phyloP scores from a whole-genome alignment of 2,113 vertebrate genomes.

The Paramisgurnus dabryanus region DNA sequence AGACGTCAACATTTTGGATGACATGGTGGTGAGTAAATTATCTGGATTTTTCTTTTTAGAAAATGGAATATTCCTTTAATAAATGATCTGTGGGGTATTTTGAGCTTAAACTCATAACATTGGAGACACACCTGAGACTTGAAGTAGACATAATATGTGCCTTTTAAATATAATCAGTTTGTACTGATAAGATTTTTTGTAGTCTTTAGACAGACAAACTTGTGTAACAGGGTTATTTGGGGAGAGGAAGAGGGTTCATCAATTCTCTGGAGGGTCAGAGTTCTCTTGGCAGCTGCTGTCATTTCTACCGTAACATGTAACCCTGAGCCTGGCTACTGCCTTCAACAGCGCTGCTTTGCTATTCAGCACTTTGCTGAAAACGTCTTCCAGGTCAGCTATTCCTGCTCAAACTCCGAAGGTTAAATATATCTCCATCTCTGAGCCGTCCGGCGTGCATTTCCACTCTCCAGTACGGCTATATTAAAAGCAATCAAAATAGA shows the following conservation, averaged over 20 bases:
- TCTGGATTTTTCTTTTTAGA: too few relatives aligned
- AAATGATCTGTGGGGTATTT: too few relatives aligned
- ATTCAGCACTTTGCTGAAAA: conserved; percentile 61
- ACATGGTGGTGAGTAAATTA: too few relatives aligned
- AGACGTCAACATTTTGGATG: too few relatives aligned
- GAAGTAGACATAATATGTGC: too few relatives aligned
- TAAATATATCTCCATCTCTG: conserved; percentile 54
- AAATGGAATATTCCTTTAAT: too few relatives aligned
- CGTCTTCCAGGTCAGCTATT: conserved; percentile 64
- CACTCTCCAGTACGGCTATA: conserved; percentile 14
- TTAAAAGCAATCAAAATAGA: conserved; percentile 25
- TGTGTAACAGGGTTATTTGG: conserved; percentile 47
- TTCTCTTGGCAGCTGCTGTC: conserved; percentile 45
- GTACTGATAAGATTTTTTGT: too few relatives aligned
- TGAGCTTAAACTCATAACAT: too few relatives aligned
- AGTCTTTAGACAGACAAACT: too few relatives aligned
- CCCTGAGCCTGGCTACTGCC: conserved; percentile 50
- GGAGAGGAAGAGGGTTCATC: conserved; percentile 46
- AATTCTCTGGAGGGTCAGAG: conserved; percentile 28
- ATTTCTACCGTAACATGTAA: not conserved
- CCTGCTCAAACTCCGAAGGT: conserved; percentile 54
- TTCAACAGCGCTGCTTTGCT: conserved; percentile 56
- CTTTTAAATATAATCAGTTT: too few relatives aligned
- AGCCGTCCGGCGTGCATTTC: conserved; percentile 24
- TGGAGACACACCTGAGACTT: too few relatives aligned